phyloP scores from a whole-genome alignment of 2,113 vertebrate species.

The Datnioides undecimradiatus region DNA sequence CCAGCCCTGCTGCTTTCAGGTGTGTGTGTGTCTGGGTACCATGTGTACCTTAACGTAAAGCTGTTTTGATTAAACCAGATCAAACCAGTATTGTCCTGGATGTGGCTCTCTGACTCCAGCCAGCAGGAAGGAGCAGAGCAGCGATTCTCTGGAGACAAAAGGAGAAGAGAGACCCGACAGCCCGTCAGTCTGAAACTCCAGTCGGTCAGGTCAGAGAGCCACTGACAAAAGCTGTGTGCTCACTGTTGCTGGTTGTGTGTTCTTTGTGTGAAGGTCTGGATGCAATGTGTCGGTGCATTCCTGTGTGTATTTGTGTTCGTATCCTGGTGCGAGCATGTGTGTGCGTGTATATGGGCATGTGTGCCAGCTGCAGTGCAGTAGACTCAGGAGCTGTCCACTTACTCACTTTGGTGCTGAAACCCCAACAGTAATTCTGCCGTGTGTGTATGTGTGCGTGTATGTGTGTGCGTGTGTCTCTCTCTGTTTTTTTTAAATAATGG shows the following conservation, averaged over 20 bases:
- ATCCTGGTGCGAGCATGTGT: slow-evolving; percentile 6
- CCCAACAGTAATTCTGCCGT: not conserved
- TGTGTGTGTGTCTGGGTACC: too few species aligned
- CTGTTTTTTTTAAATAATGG: not conserved
- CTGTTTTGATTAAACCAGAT: not conserved
- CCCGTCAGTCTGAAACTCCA: not conserved
- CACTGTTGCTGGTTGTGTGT: not conserved
- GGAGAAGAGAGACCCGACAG: not conserved
- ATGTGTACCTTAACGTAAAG: too few species aligned
- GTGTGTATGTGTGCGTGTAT: too few species aligned
- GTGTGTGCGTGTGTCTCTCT: too few species aligned
- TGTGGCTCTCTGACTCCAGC: not conserved
- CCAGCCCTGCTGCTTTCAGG: too few species aligned
- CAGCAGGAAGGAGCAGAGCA: not conserved
- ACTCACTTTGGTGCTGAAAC: slow-evolving; percentile 32
- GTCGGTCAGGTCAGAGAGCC: not conserved
- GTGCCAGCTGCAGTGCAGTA: not conserved
- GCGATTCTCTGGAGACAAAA: not conserved
- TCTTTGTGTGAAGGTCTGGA: not conserved
- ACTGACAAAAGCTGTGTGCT: not conserved
- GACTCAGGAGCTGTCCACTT: slow-evolving; percentile 27
- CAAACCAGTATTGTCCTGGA: not conserved
- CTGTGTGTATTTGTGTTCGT: not conserved
- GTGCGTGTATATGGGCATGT: slow-evolving; percentile 13
- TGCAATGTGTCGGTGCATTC: not conserved